Conservation (phyloP, 1,140 invertebrate species). For the Drosophila leontia region DNA sequence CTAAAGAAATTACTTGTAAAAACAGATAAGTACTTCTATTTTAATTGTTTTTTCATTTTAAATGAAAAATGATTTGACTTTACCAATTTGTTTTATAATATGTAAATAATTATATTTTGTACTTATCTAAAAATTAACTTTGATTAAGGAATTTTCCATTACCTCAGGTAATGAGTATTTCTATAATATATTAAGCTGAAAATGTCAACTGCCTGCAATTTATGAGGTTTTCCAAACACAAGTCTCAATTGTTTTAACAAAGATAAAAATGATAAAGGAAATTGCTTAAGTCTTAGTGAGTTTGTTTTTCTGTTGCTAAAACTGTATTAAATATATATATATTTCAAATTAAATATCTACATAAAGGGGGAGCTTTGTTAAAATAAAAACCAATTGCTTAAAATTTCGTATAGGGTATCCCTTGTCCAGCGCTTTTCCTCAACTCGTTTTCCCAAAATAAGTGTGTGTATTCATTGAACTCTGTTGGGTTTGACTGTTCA, state of each 20-base stretch:
- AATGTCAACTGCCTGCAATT: not conserved
- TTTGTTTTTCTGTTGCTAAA: too few relatives aligned
- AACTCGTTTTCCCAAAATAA: slow-evolving; percentile 5
- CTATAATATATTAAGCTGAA: not conserved
- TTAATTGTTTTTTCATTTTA: not conserved
- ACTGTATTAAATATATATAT: not conserved
- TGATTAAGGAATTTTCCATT: not conserved
- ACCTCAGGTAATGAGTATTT: not conserved
- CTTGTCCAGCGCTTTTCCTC: not conserved
- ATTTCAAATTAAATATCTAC: not conserved
- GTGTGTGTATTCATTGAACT: slow-evolving; percentile 37
- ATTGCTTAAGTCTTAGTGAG: not conserved
- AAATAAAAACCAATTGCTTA: too few relatives aligned
- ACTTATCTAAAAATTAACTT: not conserved
- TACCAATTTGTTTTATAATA: too few relatives aligned
- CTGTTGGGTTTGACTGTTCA: slow-evolving; percentile 31
- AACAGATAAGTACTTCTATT: not conserved
- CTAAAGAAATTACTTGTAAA: not conserved
- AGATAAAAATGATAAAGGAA: not conserved
- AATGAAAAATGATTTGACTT: too few relatives aligned
- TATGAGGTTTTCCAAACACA: not conserved
- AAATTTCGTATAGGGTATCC: not conserved
- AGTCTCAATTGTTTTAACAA: slow-evolving; percentile 1
- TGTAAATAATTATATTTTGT: too few relatives aligned
- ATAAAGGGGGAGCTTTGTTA: too few relatives aligned